Evolutionary conservation across 2,113 vertebrate species (phyloP).

Genomic region (Catharus fuscescens): DNA sequence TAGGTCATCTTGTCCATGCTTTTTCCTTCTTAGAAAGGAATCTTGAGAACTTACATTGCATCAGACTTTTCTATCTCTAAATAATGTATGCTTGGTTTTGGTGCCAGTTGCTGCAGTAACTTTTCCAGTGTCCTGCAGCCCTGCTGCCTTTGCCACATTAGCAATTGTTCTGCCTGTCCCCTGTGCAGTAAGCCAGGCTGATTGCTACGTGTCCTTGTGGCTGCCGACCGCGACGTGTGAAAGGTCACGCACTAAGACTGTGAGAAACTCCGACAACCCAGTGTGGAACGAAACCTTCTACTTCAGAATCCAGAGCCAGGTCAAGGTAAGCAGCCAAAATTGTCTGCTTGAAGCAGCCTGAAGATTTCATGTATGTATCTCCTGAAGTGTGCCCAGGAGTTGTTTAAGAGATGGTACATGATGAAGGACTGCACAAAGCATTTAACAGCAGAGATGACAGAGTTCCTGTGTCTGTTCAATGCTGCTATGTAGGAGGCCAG

Average conservation of each 20-base stretch:
- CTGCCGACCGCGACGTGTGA: conserved; percentile 78
- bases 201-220: conserved; percentile 82
- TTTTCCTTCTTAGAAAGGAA: not conserved
- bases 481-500: not conserved
- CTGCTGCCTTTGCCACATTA: not conserved
- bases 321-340: conserved; percentile 78
- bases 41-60: not conserved
- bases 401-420: not conserved
- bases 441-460: not conserved
- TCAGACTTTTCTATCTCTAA: not conserved
- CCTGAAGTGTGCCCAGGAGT: not conserved
- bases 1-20: not conserved
- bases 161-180: not conserved
- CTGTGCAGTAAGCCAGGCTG: conserved; percentile 76
- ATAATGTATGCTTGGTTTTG: not conserved
- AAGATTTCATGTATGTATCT: not conserved
- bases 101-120: not conserved
- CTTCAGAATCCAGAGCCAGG: conserved; percentile 79
- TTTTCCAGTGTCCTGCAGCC: not conserved
- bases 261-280: conserved; percentile 77
- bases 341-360: not conserved
- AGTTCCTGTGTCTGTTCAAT: accelerated
- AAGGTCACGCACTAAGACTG: conserved; percentile 75
- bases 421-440: not conserved
- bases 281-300: conserved; percentile 87